These are phyloP conservation scores for Trachymyrmex cornetzi DNA, from an alignment of 1,140 invertebrate species.

Conservation along the genomic window DNA sequence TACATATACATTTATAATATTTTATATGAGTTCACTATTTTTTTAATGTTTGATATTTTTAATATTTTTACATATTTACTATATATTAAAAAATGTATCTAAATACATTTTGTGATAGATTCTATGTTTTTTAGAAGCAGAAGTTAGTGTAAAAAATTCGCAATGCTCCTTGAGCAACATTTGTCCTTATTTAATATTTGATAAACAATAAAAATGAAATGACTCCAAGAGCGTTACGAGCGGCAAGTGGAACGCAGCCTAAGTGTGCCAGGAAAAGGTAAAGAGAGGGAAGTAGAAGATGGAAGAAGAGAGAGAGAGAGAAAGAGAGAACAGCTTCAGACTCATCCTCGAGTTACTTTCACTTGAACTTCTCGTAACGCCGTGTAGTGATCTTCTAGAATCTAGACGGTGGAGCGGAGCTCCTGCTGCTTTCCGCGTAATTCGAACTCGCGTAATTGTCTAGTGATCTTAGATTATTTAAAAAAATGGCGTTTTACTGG, in stretches of 20 bases:
- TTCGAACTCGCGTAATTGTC: constrained; percentile 2
- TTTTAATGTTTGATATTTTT: no score
- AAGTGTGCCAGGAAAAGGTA: constrained; percentile 1
- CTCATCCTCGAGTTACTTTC: constrained; percentile 59
- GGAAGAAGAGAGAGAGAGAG: background rate
- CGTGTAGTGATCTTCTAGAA: constrained; percentile 28
- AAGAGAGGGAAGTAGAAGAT: constrained; percentile 17
- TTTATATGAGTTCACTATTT: no score
- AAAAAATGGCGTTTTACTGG: constrained; percentile 22
- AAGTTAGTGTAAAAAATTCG: no score
- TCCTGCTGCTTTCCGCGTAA: constrained; percentile 5
- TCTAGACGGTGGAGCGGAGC: constrained; percentile 14
- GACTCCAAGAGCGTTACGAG: no score
- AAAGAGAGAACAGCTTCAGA: background rate
- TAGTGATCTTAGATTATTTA: background rate
- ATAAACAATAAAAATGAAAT: no score
- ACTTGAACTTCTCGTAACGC: constrained; percentile 45
- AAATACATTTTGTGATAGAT: no score
- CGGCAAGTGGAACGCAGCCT: background rate
- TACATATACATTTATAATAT: no score
- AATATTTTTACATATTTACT: no score
- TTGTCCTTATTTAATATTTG: no score
- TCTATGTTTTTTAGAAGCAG: no score
- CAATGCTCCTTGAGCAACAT: no score
- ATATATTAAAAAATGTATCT: no score